Base-by-base conservation (phyloP, 2,888 invertebrate genomes). In the Odontocerum albicorne region DNA sequence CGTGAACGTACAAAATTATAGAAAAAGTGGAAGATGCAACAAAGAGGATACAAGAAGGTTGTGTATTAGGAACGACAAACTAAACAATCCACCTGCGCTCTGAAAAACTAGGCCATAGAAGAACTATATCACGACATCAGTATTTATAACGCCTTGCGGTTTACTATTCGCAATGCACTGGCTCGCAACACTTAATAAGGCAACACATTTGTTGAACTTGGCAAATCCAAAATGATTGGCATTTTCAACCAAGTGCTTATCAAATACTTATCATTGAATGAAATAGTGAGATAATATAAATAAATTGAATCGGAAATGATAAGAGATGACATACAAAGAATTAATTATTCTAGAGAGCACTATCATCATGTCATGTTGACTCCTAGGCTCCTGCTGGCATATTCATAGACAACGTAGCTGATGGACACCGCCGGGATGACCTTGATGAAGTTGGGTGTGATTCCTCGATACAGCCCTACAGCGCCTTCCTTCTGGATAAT, bases 371-470 rank as follows among this genome's bases (percentile, higher is more conserved):
- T 93, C 94, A 94, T 94, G 73, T 91, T 90, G 53, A 94, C 92
- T 62, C 94, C 94, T 66, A 97, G 83, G 56, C 90, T 84, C 67
- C 89, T 85, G 70, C 95, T 88, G 60, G 90, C 86, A 72, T 91
- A 88, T 74, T 99, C 99, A 74, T 99, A 99, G 46, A 97, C 96
- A 38, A 98, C 94, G 74, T 99, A 99, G 67, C 96, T 96, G 67
- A 99, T 99, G 69, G 95, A 93, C 61, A 98, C 99, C 44, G 99
- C 97, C 10, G 99, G 99, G 64, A 96, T 81, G 62, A 91, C 97
- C 82, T 99, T 99, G 71, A 99, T 88, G 77, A 99, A 98, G 79
- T 99, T 99, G 20, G 99, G 97, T 21, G 95, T 91, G 64, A 99
- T 90, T 59, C 99, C 99, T 49, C 99, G 85, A 74, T 99, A 99